These are phyloP conservation scores for Paraescarpia echinospica DNA, from an alignment of 1,140 invertebrate species.

Conservation along the genomic window DNA sequence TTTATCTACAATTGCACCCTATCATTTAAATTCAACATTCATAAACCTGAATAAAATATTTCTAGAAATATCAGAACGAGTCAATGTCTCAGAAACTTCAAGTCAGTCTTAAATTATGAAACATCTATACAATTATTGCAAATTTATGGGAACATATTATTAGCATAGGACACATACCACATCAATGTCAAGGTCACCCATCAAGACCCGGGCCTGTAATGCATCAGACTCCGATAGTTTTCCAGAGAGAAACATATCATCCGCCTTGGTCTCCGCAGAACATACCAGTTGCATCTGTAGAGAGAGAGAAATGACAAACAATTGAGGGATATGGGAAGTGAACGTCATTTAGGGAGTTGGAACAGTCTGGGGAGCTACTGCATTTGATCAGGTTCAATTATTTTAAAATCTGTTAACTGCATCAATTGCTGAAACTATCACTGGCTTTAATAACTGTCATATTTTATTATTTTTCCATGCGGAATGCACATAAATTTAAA, in stretches of 20 bases:
- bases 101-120: not conserved
- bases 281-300: constrained; percentile 25
- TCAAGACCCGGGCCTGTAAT: constrained; percentile 24
- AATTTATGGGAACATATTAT: no score
- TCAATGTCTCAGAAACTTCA: not conserved
- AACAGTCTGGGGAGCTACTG: no score
- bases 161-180: constrained; percentile 11
- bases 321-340: no score
- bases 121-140: no score
- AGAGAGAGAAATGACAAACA: not conserved
- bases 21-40: not conserved
- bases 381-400: no score
- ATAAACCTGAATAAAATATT: not conserved
- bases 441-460: no score
- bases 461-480: no score
- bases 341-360: no score
- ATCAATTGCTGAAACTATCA: no score
- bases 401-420: no score
- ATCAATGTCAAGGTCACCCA: constrained; percentile 29
- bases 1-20: not conserved
- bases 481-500: no score
- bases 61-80: not conserved
- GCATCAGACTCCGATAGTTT: constrained; percentile 27
- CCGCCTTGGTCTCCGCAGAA: constrained; percentile 25
- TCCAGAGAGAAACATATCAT: constrained; percentile 23